Base-by-base conservation (phyloP, 2,797 vertebrate species). In the Lophotriccus pileatus region DNA sequence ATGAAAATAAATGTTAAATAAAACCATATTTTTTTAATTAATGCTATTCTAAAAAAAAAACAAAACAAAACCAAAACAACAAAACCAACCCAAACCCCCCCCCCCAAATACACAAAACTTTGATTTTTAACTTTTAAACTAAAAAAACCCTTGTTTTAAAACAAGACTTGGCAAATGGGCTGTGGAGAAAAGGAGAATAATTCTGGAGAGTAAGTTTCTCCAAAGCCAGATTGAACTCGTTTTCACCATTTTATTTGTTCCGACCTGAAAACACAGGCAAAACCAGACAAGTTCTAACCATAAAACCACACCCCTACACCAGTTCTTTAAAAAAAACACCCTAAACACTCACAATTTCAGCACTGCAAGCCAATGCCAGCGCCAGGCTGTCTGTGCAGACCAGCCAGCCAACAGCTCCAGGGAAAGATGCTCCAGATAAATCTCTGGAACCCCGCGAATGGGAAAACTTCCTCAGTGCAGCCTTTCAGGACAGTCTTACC, bases 221-320 rank as follows among this genome's bases (percentile, higher is more conserved):
- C 1, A 14, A 67, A 92, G 84, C 72, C 85, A 91, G 83, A 90
- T 0, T 53, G 34, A 90, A 81, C 82, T 93, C 8, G 36, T 93
- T 91, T 91, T 77, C 84, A 78, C 59, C 72, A 81, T 89, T 87
- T 89, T n/a, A 80, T 95, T 52, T 94, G 94, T 85, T 87, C 92
- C 89, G 80, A 92, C 87, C 93, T 94, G 90, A 96, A 95, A 95
- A 94, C 59, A 58, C 44, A 76, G 79, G 53, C 88, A 79, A 73
- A 73, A 17, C 53, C 6, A 94, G 93, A 74, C 90, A 94, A 90
- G 94, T 93, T 84, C 44, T 70, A 94, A 82, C 95, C 92, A 93
- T 84, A 74, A 97, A 96, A 93, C 94, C 91, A 91, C 95, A 95
- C 94, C 93, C 76, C 84, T 93, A 28, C 85, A 94, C 25, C 68